Base-by-base conservation (phyloP, 2,888 invertebrate species). In the Diadromus collaris region DNA sequence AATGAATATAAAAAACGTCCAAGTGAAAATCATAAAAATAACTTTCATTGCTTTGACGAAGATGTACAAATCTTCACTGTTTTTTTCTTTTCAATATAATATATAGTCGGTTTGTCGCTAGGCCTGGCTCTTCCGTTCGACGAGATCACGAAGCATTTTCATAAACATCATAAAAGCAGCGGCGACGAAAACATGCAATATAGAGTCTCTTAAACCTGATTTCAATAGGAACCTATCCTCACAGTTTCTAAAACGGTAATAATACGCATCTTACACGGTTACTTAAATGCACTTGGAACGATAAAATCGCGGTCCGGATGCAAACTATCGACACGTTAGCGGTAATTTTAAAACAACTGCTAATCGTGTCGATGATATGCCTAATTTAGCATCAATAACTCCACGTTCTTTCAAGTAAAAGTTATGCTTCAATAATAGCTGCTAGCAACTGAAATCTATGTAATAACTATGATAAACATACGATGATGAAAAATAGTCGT, bases 121-220 rank as follows among this genome's bases (percentile, higher is more conserved):
- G 88, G 88, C 89, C 89, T 86, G 85, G 82, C 81, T 85, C 81
- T 82, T 79, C 83, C 82, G 81, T 82, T 82, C 69, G 38, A 82
- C 83, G 86, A 88, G 87, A 88, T 88, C 86, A 82, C 86, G 83
- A 86, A 88, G 88, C 88, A 86, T 88, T 88, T 88, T 87, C 86
- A 87, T 82, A 87, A 87, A 87, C 85, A 88, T 70, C 63, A 38
- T 48, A 65, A 76, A 74, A 83, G 80, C 76, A 81, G 58, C 63
- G 70, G 80, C 75, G 73, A 80, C 54, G 48, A 80, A 71, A 60
- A 74, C 69, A 74, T 74, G 67, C 60, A 80, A 83, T 80, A 78
- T 81, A 78, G 46, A 70, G 67, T 67, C 61, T 83, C 78, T 81
- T 78, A 84, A 82, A 86, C 79, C 81, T 80, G 83, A 86, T 86